Conservation (phyloP, 2,113 vertebrate genomes). For the Melanocharis versteri region DNA sequence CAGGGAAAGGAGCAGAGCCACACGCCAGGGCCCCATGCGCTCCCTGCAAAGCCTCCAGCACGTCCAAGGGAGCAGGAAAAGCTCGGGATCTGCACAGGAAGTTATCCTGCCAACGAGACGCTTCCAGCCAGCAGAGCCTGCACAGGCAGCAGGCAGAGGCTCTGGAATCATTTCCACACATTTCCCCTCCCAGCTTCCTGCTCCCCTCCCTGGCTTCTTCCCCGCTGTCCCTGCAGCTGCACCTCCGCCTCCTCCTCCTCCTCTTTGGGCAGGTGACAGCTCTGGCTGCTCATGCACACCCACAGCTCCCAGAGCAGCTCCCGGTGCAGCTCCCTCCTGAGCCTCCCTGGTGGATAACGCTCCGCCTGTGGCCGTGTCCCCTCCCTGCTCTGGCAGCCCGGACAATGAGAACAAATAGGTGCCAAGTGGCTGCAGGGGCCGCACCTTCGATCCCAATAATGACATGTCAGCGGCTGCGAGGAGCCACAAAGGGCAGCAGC, state of each 20-base stretch:
- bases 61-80: neutral
- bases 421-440: neutral
- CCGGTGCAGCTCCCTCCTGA: accelerated
- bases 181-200: neutral
- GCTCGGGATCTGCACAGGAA: neutral
- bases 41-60: neutral
- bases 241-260: accelerated
- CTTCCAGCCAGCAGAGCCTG: neutral
- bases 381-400: neutral
- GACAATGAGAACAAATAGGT: conserved; percentile 13
- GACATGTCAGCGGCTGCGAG: neutral
- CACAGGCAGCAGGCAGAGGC: neutral
- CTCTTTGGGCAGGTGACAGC: neutral
- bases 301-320: neutral
- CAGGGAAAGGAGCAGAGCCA: neutral
- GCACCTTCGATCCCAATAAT: neutral
- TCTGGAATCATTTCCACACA: neutral
- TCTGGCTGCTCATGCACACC: accelerated
- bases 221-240: neutral
- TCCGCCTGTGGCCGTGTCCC: neutral
- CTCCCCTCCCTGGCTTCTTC: neutral
- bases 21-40: accelerated
- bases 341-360: accelerated
- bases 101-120: accelerated
- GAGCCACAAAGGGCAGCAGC: conserved; percentile 14